Evolutionary conservation across 1,140 invertebrate genomes (phyloP), one percentile per base, ranked within the genome.

Genomic region (Venustaconcha ellipsiformis): DNA sequence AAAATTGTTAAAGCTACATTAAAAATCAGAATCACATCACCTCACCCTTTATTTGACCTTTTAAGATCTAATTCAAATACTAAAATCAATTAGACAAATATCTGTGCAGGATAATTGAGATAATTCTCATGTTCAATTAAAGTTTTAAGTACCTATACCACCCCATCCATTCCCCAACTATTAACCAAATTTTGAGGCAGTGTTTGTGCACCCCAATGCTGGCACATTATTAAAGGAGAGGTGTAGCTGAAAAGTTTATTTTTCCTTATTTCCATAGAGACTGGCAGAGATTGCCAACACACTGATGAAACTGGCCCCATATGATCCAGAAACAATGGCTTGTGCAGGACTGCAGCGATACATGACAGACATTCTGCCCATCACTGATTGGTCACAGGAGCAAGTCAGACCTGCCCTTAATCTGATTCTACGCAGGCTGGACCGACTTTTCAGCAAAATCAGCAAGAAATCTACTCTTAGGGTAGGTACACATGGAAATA

Each of bases 371-470:
- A 94, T 99, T 78, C 90, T 99, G 64, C 97, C 98, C 0, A 94
- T 95, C 1, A 97, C 96, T 0, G 97, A 99, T 86, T 99, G 98
- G 98, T 94, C 96, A 0, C 96, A 97, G 83, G 98, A 99, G 87
- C 93, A 96, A 1, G 93, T 99, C 88, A 90, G 96, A 81, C 97
- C 97, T 20, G 95, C 97, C 0, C 91, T 99, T 1, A 96, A 96
- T 55, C 95, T 96, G 78, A 96, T 99, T 76, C 90, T 99, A 4
- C 92, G 97, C 30, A 91, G 98, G 78, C 92, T 99, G 2, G 98
- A 99, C 87, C 98, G 99, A 90, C 97, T 98, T 0, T 99, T 99
- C 86, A 93, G 94, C 56, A 99, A 99, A 91, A 98, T 99, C 78
- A 96, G 96, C 60, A 99, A 99, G 88, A 99, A 98, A 89, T 93